Base-by-base conservation (phyloP, 2,113 vertebrate genomes). In the Sigmodon hispidus region DNA sequence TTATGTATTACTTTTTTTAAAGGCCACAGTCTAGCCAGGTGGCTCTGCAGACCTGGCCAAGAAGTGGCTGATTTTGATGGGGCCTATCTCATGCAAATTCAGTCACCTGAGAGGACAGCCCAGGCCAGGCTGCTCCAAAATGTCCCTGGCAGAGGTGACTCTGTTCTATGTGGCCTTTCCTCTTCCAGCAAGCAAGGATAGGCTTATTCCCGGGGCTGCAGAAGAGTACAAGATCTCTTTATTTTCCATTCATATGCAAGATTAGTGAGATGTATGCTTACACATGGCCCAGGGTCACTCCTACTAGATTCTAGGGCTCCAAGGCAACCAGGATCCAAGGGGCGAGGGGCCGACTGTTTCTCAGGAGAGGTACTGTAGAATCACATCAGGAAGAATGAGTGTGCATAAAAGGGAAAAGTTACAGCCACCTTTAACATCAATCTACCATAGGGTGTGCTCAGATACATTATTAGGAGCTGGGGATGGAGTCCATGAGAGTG, bases 291-390 rank as follows among this genome's bases (percentile, higher is more conserved):
- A 43, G 24, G 2, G 5, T 76, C 40, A 15, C 73, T 50, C 86
- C 40, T 84, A 40, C n/a, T n/a, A 43, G 31, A 21, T 87, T 63
- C 91, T 75, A 0, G 19, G n/a, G 81, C 31, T 61, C 63, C 57
- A 70, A 87, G 73, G 6, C 43, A 96, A 63, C 12, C 43, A 48
- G 83, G 55, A 19, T 5, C 34, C 70, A 59, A 90, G 13, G 50
- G 2, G 6, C 3, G 11, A 36, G 7, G 79, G 22, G 24, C 52
- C 7, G n/a, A 31, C 7, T 11, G 24, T 1, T 3, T 31, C 34
- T 77, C 76, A 10, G 9, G 61, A 55, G 48, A 77, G 6, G 19
- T 55, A 4, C 34, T 55, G 0, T 16, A 40, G 84, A 89, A 84
- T 63, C 59, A 90, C 7, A 6, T 16, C 17, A 11, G 21, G 22